These are phyloP conservation scores for Aporophyla nigra DNA, from an alignment of 2,888 invertebrate species.

Conservation along the genomic window DNA sequence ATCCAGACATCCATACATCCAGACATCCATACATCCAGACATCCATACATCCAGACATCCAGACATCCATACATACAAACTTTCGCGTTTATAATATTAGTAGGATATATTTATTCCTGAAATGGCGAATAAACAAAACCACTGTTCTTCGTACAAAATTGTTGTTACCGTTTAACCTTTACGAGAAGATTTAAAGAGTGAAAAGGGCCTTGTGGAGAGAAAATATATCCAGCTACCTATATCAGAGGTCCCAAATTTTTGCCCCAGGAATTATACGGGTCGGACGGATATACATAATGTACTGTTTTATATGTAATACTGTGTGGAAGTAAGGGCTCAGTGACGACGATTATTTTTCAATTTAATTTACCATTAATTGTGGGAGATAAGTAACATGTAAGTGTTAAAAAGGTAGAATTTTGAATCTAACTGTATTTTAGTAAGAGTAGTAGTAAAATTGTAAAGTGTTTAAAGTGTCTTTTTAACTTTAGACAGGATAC, in stretches of 20 bases:
- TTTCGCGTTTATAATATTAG: too few relatives aligned
- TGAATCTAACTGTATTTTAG: too few relatives aligned
- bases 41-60: too few relatives aligned
- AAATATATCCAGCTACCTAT: constrained; percentile 31
- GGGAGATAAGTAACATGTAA: too few relatives aligned
- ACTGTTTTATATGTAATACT: constrained; percentile 51
- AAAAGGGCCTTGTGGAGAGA: constrained; percentile 33
- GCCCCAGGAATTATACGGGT: constrained; percentile 63
- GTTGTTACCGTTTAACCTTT: constrained; percentile 18
- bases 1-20: too few relatives aligned
- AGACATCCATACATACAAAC: too few relatives aligned
- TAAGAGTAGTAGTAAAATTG: too few relatives aligned
- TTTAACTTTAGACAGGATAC: too few relatives aligned
- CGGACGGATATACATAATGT: constrained; percentile 46
- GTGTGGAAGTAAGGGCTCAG: neutral
- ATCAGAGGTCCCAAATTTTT: constrained; percentile 49
- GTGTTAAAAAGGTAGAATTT: too few relatives aligned
- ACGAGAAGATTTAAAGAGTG: constrained; percentile 54
- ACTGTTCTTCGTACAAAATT: neutral
- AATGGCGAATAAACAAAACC: neutral
- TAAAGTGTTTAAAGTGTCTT: too few relatives aligned
- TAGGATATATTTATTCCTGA: neutral
- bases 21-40: too few relatives aligned
- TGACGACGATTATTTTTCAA: constrained; percentile 18
- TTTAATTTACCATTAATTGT: too few relatives aligned